Evolutionary conservation across 2,797 vertebrate genomes (phyloP).

Genomic region (Benthosema pterotum): DNA sequence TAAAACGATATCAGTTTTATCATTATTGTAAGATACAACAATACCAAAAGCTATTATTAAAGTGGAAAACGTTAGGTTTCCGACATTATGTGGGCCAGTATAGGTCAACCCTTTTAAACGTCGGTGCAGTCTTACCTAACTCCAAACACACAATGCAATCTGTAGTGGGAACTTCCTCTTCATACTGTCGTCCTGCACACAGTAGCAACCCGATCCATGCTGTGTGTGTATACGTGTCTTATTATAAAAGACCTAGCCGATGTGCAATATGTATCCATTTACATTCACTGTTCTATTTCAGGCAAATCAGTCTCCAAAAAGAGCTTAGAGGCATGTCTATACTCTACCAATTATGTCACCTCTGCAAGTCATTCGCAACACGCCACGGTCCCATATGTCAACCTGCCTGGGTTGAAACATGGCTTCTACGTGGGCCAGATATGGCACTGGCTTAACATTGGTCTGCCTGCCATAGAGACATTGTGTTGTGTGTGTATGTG

Average conservation of each 20-base stretch:
- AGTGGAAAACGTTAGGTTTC: too few relatives aligned
- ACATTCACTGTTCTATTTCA: slow-evolving; percentile 16
- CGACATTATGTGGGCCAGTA: too few relatives aligned
- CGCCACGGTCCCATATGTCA: slow-evolving; percentile 27
- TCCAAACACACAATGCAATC: slow-evolving; percentile 14
- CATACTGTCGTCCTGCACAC: slow-evolving; percentile 2
- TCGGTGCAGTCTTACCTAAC: neutral
- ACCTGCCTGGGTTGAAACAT: neutral
- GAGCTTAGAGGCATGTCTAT: slow-evolving; percentile 4
- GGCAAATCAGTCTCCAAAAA: slow-evolving; percentile 23
- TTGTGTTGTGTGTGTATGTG: slow-evolving; percentile 6
- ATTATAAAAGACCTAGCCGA: slow-evolving; percentile 5
- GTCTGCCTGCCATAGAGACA: too few relatives aligned
- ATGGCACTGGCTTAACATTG: too few relatives aligned
- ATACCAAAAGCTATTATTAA: too few relatives aligned
- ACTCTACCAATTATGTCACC: slow-evolving; percentile 7
- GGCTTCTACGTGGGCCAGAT: too few relatives aligned
- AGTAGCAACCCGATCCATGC: slow-evolving; percentile 18
- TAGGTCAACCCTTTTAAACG: neutral
- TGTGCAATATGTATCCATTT: slow-evolving; percentile 30
- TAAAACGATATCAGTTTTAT: too few relatives aligned
- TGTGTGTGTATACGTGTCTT: slow-evolving; percentile 3
- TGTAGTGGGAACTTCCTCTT: slow-evolving; percentile 2
- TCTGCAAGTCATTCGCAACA: slow-evolving; percentile 3
- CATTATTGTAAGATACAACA: too few relatives aligned